Percentiles rank a stretch among this genome's conserved stretches.
Evolutionary conservation across 2,888 invertebrate genomes (phyloP).

Genomic region (Emmelina monodactyla): DNA sequence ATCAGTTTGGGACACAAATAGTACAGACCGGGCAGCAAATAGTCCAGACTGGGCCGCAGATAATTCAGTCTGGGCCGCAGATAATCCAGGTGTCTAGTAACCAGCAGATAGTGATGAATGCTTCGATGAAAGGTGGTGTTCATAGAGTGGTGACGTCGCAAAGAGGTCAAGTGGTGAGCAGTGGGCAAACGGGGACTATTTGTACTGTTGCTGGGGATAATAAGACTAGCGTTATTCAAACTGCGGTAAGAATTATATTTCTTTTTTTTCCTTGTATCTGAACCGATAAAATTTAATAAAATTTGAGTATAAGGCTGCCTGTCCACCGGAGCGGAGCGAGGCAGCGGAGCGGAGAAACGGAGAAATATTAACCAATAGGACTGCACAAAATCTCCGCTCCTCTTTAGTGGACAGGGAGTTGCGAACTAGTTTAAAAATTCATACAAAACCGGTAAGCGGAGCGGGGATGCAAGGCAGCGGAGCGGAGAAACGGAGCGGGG

Average conservation of each 20-base stretch:
- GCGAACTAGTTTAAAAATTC: too few relatives aligned
- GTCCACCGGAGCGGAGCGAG: too few relatives aligned
- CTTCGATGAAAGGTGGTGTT: conserved; percentile 37
- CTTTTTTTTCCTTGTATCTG: too few relatives aligned
- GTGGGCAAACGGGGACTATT: conserved; percentile 20
- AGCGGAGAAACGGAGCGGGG: too few relatives aligned
- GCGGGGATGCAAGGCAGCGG: too few relatives aligned
- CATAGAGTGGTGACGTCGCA: conserved; percentile 41
- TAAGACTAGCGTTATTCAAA: conserved; percentile 37
- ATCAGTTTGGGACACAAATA: conserved; percentile 22
- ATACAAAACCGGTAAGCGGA: too few relatives aligned
- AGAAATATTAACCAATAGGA: too few relatives aligned
- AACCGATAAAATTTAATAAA: too few relatives aligned
- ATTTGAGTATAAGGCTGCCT: too few relatives aligned
- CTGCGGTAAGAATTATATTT: conserved; percentile 35
- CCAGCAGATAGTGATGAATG: conserved; percentile 48
- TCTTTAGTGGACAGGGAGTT: too few relatives aligned
- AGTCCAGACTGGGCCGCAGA: conserved; percentile 19
- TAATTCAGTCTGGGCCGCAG: conserved; percentile 24
- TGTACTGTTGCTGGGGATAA: conserved; percentile 25
- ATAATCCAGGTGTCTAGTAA: conserved; percentile 48
- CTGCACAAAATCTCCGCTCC: too few relatives aligned
- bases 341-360: too few relatives aligned
- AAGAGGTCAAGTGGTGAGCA: conserved; percentile 29
- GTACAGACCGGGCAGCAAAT: conserved; percentile 24